A percentile compares a stretch with the other conserved stretches of the same genome.
Conservation (phyloP, 2,113 vertebrate genomes). For the Aleadryas rufinucha region DNA sequence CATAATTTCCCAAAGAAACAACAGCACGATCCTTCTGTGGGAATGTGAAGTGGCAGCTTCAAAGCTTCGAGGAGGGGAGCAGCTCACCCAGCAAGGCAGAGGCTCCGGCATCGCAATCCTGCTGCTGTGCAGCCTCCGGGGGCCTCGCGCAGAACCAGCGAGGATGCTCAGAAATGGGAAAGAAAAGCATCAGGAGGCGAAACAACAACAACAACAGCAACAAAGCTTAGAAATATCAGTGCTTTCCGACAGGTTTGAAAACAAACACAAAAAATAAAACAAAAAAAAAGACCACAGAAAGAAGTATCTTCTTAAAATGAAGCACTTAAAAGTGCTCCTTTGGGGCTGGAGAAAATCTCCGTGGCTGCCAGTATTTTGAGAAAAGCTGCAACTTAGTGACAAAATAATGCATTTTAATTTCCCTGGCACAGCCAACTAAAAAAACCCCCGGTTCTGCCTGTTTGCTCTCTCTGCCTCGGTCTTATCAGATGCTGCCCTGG, state of each 20-base stretch:
- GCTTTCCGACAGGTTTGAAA: conserved; percentile 51
- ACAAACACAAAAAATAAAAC: conserved; percentile 10
- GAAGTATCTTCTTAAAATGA: background rate
- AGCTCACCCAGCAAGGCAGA: background rate
- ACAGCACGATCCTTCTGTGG: background rate
- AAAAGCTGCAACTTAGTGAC: conserved; percentile 3
- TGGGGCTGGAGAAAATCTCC: conserved; percentile 41
- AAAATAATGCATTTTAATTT: conserved; percentile 34
- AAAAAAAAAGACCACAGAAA: background rate
- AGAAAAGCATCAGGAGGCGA: background rate
- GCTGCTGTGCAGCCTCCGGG: background rate
- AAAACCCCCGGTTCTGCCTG: fast-evolving
- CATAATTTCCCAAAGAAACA: conserved; percentile 27
- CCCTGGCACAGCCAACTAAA: background rate
- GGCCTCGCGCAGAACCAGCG: background rate
- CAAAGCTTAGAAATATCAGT: background rate
- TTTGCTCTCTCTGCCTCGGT: background rate
- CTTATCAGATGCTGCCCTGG: background rate
- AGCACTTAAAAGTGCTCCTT: conserved; percentile 49
- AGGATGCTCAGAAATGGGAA: background rate
- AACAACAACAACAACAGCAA: conserved; percentile 13
- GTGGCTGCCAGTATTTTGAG: background rate
- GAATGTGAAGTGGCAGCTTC: conserved; percentile 47
- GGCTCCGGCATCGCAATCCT: background rate
- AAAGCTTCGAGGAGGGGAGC: background rate